Base-by-base conservation (phyloP, 92 coral and sea anemone species). In the Diadumene lineata region DNA sequence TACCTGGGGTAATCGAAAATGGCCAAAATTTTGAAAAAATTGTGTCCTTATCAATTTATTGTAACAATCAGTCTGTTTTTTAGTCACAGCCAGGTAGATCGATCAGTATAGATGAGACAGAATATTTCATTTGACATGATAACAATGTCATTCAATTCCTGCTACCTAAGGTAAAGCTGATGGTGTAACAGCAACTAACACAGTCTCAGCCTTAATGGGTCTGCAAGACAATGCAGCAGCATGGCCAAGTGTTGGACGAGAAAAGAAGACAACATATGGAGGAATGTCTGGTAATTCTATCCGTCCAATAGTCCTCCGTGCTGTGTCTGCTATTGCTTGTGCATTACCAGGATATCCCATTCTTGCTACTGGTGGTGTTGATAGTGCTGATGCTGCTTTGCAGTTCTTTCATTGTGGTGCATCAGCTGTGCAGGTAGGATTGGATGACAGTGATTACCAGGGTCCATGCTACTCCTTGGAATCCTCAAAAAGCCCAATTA, bases 201-300 rank as follows among this genome's bases (percentile, higher is more conserved):
- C 98, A 43, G 98, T 94, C 33, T 94, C 98, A 21, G 98, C 97
- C 32, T 75, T 94, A 80, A 94, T 94, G 98, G 98, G 98, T 25
- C 60, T 94, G 23, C 77, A 81, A 53, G 87, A 88, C 21, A 72
- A 68, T 51, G 75, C 87, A 1, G 74, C 70, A 9, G 96, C 98
- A 48, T 94, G 98, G 98, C 98, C 98, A 21, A 77, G 72, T 31
- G 86, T 94, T 27, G 98, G 98, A 24, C 70, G 71, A 23, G 96
- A 88, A 60, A 51, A 81, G 67, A 83, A 64, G 65, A 94, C 98
- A 13, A 94, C 98, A 2, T 94, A 94, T 70, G 98, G 98, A 19
- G 98, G 98, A 0, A 90, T 94, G 87, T 94, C 98, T 16, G 98
- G 98, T 9, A 94, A 94, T 77, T 92, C 98, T 0, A 94, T 94